Evolutionary conservation across 2,797 vertebrate genomes (phyloP).

Genomic region (Clarias pachynema): DNA sequence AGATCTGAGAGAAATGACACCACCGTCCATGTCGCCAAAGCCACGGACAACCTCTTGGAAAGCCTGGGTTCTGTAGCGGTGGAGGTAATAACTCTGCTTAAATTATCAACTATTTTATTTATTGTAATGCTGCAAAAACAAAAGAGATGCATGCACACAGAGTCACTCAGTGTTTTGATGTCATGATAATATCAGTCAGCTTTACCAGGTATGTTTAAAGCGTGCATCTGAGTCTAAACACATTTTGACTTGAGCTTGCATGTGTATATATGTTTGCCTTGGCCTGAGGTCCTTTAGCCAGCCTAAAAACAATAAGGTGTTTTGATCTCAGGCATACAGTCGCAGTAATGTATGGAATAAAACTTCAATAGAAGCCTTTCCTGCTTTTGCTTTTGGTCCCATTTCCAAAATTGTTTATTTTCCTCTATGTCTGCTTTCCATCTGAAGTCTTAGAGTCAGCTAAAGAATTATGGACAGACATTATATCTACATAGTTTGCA

Average conservation of each 20-base stretch:
- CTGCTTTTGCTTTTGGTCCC: constrained; percentile 4
- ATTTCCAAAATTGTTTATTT: constrained; percentile 7
- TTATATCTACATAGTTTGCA: not conserved
- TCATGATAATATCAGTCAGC: not conserved
- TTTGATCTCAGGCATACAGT: constrained; percentile 3
- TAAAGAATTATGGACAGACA: not conserved
- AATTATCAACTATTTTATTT: not conserved
- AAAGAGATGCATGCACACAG: not conserved
- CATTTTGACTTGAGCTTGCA: not conserved
- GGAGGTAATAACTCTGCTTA: constrained; percentile 76
- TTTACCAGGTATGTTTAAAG: not conserved
- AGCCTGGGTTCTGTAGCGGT: constrained; percentile 82
- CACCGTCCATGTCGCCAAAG: constrained; percentile 71
- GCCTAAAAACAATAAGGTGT: constrained; percentile 30
- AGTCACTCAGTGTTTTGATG: not conserved
- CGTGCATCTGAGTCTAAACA: not conserved
- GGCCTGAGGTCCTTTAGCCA: constrained; percentile 12
- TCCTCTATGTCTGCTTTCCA: not conserved
- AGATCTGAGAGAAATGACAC: constrained; percentile 73
- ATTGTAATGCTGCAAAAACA: not conserved
- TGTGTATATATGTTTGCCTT: constrained; percentile 22
- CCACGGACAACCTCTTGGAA: constrained; percentile 79
- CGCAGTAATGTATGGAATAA: constrained; percentile 26
- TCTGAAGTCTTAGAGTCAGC: constrained; percentile 11
- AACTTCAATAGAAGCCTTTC: constrained; percentile 30